A percentile compares a stretch with the other conserved stretches of the same genome.
Evolutionary conservation across 92 coral and sea anemone genomes (phyloP).

Genomic region (Epizoanthus ramosus): DNA sequence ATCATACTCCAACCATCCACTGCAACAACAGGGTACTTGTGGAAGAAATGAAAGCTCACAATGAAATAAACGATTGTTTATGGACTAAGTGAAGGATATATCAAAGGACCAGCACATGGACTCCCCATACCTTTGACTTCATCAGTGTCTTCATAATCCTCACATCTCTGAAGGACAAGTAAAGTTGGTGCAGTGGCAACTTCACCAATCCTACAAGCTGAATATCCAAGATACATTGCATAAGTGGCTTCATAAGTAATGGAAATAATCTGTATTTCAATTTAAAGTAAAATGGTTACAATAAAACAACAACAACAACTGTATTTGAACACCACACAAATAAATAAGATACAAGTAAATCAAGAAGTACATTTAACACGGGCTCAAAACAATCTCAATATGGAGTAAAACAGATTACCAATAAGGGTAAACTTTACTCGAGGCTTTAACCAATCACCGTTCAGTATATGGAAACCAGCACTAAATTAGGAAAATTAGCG

Average conservation of each 20-base stretch:
- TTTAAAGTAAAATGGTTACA: neutral
- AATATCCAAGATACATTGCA: constrained; percentile 16
- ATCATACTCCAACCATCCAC: constrained; percentile 83
- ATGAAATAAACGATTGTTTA: neutral
- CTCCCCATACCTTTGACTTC: constrained; percentile 83
- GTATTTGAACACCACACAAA: no score
- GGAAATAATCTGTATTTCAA: neutral
- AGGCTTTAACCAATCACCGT: no score
- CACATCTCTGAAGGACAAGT: constrained; percentile 90
- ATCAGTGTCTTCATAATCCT: constrained; percentile 83
- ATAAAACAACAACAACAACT: neutral
- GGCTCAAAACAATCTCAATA: no score
- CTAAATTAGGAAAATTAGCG: no score
- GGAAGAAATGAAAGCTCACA: neutral
- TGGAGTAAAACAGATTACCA: no score
- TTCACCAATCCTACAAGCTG: constrained; percentile 94
- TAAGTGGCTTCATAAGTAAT: neutral
- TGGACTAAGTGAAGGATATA: neutral
- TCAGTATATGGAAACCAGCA: no score
- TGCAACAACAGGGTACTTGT: constrained; percentile 89
- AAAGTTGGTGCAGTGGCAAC: constrained; percentile 91
- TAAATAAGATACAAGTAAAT: no score
- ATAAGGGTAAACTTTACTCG: no score
- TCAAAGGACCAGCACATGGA: neutral
- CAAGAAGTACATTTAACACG: no score